Evolutionary conservation across 1,140 invertebrate genomes (phyloP).

Genomic region (Drosophila busckii): DNA sequence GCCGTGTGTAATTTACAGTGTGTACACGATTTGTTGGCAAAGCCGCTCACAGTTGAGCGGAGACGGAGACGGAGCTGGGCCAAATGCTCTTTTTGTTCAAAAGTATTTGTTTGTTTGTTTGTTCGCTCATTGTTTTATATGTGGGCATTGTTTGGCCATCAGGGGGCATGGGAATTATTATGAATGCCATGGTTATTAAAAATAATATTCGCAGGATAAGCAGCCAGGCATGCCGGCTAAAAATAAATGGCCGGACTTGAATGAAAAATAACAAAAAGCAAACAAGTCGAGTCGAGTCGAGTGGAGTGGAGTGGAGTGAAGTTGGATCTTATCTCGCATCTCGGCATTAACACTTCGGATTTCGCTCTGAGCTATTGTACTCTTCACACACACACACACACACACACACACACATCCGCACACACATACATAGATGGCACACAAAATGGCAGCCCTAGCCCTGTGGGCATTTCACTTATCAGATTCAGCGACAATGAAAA

Average conservation of each 20-base stretch:
- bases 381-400: constrained; percentile 18
- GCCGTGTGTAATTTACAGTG: too few relatives aligned
- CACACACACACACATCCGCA: neutral
- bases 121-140: constrained; percentile 10
- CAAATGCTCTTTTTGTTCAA: constrained; percentile 53
- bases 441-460: constrained; percentile 41
- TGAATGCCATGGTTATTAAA: constrained; percentile 59
- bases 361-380: constrained; percentile 25
- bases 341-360: constrained; percentile 64
- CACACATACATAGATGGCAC: constrained; percentile 39
- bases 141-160: constrained; percentile 17
- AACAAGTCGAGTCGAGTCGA: constrained; percentile 16
- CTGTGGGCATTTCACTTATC: constrained; percentile 27
- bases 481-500: constrained; percentile 42
- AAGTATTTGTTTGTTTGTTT: constrained; percentile 10
- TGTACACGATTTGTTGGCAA: too few relatives aligned
- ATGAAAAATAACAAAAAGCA: neutral
- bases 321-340: constrained; percentile 62
- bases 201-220: constrained; percentile 70
- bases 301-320: constrained; percentile 41
- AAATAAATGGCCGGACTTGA: constrained; percentile 1
- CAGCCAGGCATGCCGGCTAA: constrained; percentile 33
- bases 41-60: constrained; percentile 11
- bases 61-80: constrained; percentile 42
- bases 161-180: constrained; percentile 14